Percentiles rank a stretch among this genome's conserved stretches.
Evolutionary conservation across 92 coral and sea anemone genomes (phyloP).

Genomic region (Palythoa heliodiscus): DNA sequence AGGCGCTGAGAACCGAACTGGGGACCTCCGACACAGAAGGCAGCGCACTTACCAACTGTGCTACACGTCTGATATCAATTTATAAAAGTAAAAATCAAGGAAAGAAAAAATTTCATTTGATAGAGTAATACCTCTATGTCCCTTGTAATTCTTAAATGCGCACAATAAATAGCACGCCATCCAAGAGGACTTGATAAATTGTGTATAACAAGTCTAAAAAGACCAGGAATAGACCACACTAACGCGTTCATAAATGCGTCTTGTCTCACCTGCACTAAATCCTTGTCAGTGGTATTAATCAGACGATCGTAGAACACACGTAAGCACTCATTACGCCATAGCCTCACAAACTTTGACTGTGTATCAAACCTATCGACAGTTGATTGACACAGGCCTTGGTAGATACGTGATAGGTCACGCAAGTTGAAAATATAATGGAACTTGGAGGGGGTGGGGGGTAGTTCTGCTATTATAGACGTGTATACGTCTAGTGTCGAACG

Average conservation of each 20-base stretch:
- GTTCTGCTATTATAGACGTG: constrained; percentile 79
- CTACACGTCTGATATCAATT: too few species aligned
- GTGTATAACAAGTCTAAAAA: neutral
- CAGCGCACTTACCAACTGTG: too few species aligned
- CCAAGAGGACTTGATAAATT: neutral
- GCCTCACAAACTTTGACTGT: constrained; percentile 88
- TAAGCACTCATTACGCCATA: constrained; percentile 98
- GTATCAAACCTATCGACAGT: constrained; percentile 95
- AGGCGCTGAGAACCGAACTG: too few species aligned
- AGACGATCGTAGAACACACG: constrained; percentile 99
- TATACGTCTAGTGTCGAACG: constrained; percentile 88
- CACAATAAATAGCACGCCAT: too few species aligned
- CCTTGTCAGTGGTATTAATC: constrained; percentile 79
- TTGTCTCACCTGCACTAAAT: constrained; percentile 72
- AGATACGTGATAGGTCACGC: constrained; percentile 97
- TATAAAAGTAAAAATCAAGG: too few species aligned
- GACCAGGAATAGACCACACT: neutral
- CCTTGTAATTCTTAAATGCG: too few species aligned
- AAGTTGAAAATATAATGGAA: constrained; percentile 98
- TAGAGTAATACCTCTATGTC: too few species aligned
- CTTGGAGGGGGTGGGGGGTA: constrained; percentile 99
- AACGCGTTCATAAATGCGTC: neutral
- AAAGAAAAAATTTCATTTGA: too few species aligned
- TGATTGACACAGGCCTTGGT: constrained; percentile 95
- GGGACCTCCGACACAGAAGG: too few species aligned